Base-by-base conservation (phyloP, 2,888 invertebrate genomes). In the Zonitis immaculata region DNA sequence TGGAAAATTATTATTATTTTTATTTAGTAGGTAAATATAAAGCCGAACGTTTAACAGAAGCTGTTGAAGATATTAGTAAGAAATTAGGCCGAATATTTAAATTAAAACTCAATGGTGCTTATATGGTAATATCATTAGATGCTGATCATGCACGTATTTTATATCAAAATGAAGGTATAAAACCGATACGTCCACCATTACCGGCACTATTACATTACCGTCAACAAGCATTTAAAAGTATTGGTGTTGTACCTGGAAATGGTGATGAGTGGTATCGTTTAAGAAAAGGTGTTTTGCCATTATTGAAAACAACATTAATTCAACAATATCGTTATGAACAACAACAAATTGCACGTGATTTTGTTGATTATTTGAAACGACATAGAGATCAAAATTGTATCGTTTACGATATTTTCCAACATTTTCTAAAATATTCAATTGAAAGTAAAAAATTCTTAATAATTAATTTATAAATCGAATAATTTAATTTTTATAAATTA, bases 211-310 rank as follows among this genome's bases (percentile, higher is more conserved):
- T 76, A 49, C 66, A 77, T 56, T 81, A 79, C 60, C 67, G 82
- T 42, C 64, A 76, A 56, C 72, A 76, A 58, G 58, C 59, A 6
- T 76, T 73, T 57, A 68, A 66, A 9, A 79, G 80, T 52, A 77
- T 77, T 8, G 83, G 82, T 9, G 73, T 82, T 5, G 80, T 82
- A 11, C 80, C 81, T 54, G 79, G 79, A 44, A 82, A 82, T 67
- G 83, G 82, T 0, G 75, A 78, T 14, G 80, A 82, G 60, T 83
- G 83, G 83, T 77, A 80, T 58, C 74, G 77, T 57, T 73, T 81
- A 42, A 68, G 83, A 52, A 75, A 73, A 51, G 79, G 78, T 1
- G 74, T 80, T 3, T 77, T 76, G 49, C 75, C 79, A 44, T 73
- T 83, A 68, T 73, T 83, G 67, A 69, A 77, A 52, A 73, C 77